These are phyloP conservation scores for Phengaris arion DNA, from an alignment of 2,888 invertebrate genomes.

Conservation along the genomic window DNA sequence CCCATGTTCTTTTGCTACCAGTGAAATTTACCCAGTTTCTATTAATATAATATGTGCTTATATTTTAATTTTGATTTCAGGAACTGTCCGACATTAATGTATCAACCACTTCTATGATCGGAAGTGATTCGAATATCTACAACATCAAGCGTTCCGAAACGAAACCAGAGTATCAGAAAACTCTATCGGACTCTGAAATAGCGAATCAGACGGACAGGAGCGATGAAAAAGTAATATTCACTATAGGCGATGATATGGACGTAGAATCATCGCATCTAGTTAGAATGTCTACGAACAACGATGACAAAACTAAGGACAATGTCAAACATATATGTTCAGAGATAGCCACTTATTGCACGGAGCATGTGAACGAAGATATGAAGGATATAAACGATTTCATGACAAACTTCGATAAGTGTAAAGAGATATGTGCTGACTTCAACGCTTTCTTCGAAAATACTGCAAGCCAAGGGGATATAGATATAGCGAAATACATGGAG, in stretches of 20 bases:
- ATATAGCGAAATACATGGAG: constrained; percentile 48
- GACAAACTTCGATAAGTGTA: constrained; percentile 22
- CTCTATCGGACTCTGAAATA: constrained; percentile 65
- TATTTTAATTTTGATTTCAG: constrained; percentile 46
- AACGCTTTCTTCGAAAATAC: constrained; percentile 10
- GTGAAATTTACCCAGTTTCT: not conserved
- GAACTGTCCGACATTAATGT: constrained; percentile 59
- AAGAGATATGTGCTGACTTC: constrained; percentile 23
- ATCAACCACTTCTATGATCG: constrained; percentile 71
- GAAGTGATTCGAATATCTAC: constrained; percentile 73
- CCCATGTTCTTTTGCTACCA: no score
- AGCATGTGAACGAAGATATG: constrained; percentile 44
- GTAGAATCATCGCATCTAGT: constrained; percentile 47
- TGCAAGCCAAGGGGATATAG: constrained; percentile 37
- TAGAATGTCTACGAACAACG: constrained; percentile 64
- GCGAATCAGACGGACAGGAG: constrained; percentile 43
- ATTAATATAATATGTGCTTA: not conserved
- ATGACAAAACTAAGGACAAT: constrained; percentile 57
- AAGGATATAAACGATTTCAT: constrained; percentile 36
- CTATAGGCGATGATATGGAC: constrained; percentile 55
- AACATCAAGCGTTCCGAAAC: constrained; percentile 55
- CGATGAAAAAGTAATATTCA: constrained; percentile 57
- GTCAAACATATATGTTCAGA: constrained; percentile 64
- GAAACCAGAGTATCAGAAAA: constrained; percentile 54
- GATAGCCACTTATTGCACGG: constrained; percentile 58